Evolutionary conservation across 1,140 invertebrate genomes (phyloP).

Genomic region (Procambarus virginalis): DNA sequence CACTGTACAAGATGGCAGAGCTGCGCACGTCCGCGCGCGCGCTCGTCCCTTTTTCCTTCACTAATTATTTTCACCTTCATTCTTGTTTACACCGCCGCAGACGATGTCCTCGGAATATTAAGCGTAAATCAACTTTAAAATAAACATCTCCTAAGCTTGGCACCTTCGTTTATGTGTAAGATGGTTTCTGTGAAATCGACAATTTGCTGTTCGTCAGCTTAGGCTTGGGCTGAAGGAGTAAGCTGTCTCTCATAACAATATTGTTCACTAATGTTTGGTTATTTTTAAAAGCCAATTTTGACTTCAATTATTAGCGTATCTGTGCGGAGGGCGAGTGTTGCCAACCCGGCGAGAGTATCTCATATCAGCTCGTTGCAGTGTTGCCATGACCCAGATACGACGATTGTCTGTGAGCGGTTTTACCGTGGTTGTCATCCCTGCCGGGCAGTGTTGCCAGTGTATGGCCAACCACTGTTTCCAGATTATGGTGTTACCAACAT

Average conservation of each 20-base stretch:
- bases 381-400: too few species aligned
- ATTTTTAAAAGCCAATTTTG: background rate
- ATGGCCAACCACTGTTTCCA: background rate
- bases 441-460: background rate
- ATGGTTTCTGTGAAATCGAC: constrained; percentile 11
- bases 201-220: background rate
- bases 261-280: background rate
- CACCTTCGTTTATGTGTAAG: background rate
- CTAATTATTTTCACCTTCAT: too few species aligned
- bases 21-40: too few species aligned
- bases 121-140: background rate
- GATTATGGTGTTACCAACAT: too few species aligned
- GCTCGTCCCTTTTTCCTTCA: too few species aligned
- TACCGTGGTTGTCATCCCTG: background rate
- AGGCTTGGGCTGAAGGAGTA: background rate
- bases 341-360: background rate
- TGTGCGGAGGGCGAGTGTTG: background rate
- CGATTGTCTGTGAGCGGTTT: background rate
- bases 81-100: background rate
- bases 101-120: background rate
- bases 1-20: too few species aligned
- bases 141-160: background rate
- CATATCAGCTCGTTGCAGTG: too few species aligned
- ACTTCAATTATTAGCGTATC: background rate
- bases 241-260: background rate